A percentile compares a stretch with the other conserved stretches of the same genome.
These are phyloP conservation scores for Acipenser oxyrinchus DNA, from an alignment of 2,797 vertebrate species.

Conservation along the genomic window DNA sequence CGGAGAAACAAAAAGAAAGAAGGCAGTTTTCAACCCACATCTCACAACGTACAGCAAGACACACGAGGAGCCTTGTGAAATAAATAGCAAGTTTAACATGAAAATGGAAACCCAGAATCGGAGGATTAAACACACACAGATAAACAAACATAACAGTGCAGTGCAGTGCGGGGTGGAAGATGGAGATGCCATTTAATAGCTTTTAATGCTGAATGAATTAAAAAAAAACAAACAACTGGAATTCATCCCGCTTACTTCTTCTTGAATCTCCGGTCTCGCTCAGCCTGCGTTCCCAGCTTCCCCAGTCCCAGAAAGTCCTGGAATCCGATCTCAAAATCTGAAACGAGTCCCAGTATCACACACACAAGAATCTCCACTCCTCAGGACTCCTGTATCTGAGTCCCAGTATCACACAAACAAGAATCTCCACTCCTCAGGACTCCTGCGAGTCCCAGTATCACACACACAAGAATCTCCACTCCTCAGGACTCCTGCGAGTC, in stretches of 20 bases:
- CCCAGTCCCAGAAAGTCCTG: constrained; percentile 84
- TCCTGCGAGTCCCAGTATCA: no score
- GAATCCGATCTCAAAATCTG: constrained; percentile 76
- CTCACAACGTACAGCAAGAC: neutral
- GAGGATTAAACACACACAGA: neutral
- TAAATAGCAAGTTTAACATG: neutral
- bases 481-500: no score
- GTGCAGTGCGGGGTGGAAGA: neutral
- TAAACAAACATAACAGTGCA: neutral
- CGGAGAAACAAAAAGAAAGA: neutral
- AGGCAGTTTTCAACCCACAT: neutral
- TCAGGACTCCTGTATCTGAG: neutral
- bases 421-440: no score
- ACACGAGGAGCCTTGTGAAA: neutral
- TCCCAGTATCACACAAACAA: neutral
- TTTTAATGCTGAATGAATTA: no score
- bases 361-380: no score
- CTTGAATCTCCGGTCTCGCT: constrained; percentile 84
- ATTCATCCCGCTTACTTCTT: constrained; percentile 70
- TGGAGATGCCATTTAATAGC: no score
- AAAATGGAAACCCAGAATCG: neutral
- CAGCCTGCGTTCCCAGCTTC: constrained; percentile 88
- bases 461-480: no score
- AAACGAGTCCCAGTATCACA: constrained; percentile 25
- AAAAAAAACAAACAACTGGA: no score